Evolutionary conservation across 2,888 invertebrate genomes (phyloP).

Genomic region (Marasmarcha lunaedactyla): DNA sequence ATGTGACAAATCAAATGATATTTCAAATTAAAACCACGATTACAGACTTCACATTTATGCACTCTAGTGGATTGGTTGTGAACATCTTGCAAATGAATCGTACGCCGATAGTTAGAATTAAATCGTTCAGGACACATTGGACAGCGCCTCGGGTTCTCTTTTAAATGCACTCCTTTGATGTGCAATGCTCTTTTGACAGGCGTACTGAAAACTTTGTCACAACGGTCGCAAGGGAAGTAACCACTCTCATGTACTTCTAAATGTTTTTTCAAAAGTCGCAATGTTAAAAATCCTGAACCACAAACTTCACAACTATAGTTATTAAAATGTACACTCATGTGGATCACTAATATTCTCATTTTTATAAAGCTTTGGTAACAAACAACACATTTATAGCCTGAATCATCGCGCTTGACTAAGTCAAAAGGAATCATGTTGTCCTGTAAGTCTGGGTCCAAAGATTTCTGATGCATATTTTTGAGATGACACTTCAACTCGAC

Average conservation of each 20-base stretch:
- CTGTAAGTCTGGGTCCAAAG: conserved; percentile 42
- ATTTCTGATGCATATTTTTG: conserved; percentile 39
- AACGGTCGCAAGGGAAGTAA: conserved; percentile 49
- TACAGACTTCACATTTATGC: conserved; percentile 56
- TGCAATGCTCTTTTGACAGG: conserved; percentile 48
- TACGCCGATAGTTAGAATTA: conserved; percentile 55
- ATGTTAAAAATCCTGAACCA: conserved; percentile 56
- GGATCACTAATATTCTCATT: conserved; percentile 51
- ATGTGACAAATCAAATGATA: conserved; percentile 57
- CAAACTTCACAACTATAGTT: conserved; percentile 61
- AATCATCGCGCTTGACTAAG: conserved; percentile 27
- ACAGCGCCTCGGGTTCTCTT: conserved; percentile 47
- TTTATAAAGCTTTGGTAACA: conserved; percentile 50
- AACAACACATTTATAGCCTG: conserved; percentile 45
- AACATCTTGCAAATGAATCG: conserved; percentile 57
- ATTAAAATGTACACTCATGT: conserved; percentile 61
- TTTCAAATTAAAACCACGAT: conserved; percentile 50
- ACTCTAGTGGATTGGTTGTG: conserved; percentile 57
- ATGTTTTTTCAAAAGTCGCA: conserved; percentile 52
- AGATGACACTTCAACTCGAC: conserved; percentile 42
- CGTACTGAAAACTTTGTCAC: conserved; percentile 51
- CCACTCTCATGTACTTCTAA: conserved; percentile 57
- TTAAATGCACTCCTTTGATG: conserved; percentile 50
- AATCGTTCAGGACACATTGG: conserved; percentile 58
- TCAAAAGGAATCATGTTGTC: conserved; percentile 60